A percentile compares a stretch with the other conserved stretches of the same genome.
Conservation (phyloP, 2,113 vertebrate genomes). For the Phylloscopus trochiloides region DNA sequence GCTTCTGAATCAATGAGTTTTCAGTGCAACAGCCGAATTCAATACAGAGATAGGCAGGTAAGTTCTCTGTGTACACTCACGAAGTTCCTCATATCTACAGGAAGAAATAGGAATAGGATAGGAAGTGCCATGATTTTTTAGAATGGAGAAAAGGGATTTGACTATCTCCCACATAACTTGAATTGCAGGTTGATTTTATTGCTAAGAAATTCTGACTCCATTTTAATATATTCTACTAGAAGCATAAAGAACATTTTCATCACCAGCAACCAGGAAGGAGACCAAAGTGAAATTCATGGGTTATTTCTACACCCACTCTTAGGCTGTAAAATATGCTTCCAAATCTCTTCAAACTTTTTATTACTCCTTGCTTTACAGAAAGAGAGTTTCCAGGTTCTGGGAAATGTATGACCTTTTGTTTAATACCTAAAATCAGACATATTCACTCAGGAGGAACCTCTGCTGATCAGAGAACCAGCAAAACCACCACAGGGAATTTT, state of each 20-base stretch:
- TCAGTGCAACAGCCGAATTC: background rate
- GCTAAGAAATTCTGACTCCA: background rate
- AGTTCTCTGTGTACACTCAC: background rate
- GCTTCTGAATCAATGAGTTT: background rate
- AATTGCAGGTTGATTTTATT: background rate
- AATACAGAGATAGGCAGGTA: background rate
- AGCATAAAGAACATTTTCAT: accelerated
- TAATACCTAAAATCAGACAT: background rate
- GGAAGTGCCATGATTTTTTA: background rate
- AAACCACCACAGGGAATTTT: background rate
- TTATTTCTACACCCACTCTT: background rate
- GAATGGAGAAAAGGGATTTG: background rate
- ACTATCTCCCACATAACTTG: background rate
- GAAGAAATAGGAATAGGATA: background rate
- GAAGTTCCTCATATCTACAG: background rate
- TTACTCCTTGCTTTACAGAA: background rate
- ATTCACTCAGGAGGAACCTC: background rate
- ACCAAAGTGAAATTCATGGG: accelerated
- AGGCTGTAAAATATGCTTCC: background rate
- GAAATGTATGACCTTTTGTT: background rate
- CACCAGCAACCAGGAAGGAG: accelerated
- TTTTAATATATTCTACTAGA: background rate
- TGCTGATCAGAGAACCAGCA: background rate
- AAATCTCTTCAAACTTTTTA: background rate
- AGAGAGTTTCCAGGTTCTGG: background rate